These are phyloP conservation scores for Melanogrammus aeglefinus DNA, from an alignment of 2,797 vertebrate genomes.

Conservation along the genomic window DNA sequence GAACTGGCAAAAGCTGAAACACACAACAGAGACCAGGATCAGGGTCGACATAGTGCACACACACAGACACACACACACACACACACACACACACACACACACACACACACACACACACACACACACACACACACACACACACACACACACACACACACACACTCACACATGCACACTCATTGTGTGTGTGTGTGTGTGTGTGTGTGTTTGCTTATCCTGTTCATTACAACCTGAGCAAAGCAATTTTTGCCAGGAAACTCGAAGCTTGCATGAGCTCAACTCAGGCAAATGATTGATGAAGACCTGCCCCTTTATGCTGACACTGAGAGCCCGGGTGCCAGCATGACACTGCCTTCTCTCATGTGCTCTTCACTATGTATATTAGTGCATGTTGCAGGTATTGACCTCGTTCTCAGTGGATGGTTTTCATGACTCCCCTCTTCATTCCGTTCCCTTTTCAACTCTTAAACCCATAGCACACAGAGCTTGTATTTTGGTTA, in stretches of 20 bases:
- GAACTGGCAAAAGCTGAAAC: constrained; percentile 58
- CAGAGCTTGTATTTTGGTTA: neutral
- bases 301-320: constrained; percentile 18
- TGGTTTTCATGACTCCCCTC: neutral
- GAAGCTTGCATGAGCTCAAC: constrained; percentile 23
- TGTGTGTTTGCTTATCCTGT: constrained; percentile 7
- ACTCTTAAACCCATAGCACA: neutral
- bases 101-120: neutral
- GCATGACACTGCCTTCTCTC: constrained; percentile 3
- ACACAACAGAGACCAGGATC: constrained; percentile 44
- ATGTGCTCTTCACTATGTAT: neutral
- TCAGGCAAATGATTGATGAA: constrained; percentile 28
- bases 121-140: constrained; percentile 10
- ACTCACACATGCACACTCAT: constrained; percentile 14
- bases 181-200: neutral
- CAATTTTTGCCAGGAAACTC: constrained; percentile 36
- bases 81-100: constrained; percentile 22
- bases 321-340: constrained; percentile 11
- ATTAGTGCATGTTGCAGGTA: neutral
- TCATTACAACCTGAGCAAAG: constrained; percentile 21
- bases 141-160: constrained; percentile 3
- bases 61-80: constrained; percentile 16
- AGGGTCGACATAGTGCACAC: constrained; percentile 34
- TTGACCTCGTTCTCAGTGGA: neutral
- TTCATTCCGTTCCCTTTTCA: no score